A percentile compares a stretch with the other conserved stretches of the same genome.
phyloP scores from a whole-genome alignment of 1,140 invertebrate species.

The Calliopsis andreniformis region DNA sequence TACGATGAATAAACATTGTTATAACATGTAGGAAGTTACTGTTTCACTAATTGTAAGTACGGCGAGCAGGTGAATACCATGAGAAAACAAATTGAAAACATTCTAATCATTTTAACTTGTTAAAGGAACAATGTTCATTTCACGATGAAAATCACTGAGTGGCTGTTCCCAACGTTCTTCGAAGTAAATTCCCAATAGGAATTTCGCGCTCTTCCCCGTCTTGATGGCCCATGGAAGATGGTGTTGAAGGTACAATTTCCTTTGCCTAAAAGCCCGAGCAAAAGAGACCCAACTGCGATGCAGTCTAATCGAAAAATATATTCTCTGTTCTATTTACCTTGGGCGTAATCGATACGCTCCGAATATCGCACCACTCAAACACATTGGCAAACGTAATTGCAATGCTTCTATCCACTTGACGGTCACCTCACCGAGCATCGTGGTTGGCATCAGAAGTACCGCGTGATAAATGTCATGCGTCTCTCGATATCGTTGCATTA shows the following conservation, averaged over 20 bases:
- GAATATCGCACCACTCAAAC: slow-evolving; percentile 92
- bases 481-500: slow-evolving; percentile 98
- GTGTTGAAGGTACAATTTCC: slow-evolving; percentile 88
- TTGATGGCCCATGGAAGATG: slow-evolving; percentile 95
- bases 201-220: slow-evolving; percentile 89
- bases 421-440: slow-evolving; percentile 96
- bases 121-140: slow-evolving; percentile 85
- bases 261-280: slow-evolving; percentile 85
- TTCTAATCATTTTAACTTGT: background rate
- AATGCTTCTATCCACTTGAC: slow-evolving; percentile 99
- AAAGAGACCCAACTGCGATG: background rate
- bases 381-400: slow-evolving; percentile 95
- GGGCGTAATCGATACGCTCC: slow-evolving; percentile 90
- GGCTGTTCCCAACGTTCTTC: slow-evolving; percentile 97
- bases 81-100: too few species aligned
- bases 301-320: too few species aligned
- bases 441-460: slow-evolving; percentile 95
- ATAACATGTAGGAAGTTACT: slow-evolving; percentile 67
- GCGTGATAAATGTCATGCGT: slow-evolving; percentile 97
- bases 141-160: slow-evolving; percentile 89
- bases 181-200: slow-evolving; percentile 93
- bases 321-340: slow-evolving; percentile 84
- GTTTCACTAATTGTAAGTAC: background rate
- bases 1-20: slow-evolving; percentile 80
- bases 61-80: too few species aligned